Evolutionary conservation across 2,113 vertebrate genomes (phyloP).

Genomic region (Sorex araneus): DNA sequence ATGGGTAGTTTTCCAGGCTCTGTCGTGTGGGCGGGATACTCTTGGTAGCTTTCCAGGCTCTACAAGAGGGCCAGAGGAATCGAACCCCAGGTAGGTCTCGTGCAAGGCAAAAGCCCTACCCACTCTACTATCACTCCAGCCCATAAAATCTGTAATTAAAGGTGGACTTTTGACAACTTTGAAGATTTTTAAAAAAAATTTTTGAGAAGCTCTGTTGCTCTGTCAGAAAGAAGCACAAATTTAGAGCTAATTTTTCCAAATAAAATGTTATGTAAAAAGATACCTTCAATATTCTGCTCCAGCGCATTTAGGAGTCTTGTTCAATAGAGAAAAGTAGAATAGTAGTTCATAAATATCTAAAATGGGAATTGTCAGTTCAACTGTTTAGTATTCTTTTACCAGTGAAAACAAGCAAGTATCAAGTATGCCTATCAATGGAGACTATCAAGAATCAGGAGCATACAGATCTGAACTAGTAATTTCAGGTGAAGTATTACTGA

Average conservation of each 20-base stretch:
- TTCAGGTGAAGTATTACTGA: neutral
- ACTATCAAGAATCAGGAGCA: neutral
- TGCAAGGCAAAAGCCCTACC: too few species aligned
- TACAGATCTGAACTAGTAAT: neutral
- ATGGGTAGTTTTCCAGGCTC: too few species aligned
- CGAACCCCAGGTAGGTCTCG: too few species aligned
- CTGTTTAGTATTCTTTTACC: neutral
- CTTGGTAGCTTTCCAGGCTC: too few species aligned
- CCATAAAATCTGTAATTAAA: too few species aligned
- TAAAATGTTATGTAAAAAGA: neutral
- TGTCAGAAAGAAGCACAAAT: too few species aligned
- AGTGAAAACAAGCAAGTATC: constrained; percentile 44
- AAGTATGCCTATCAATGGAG: neutral
- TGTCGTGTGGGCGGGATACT: too few species aligned
- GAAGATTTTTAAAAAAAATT: too few species aligned
- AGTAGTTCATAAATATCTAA: neutral
- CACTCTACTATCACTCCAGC: too few species aligned
- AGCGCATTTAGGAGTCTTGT: neutral
- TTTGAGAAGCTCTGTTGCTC: too few species aligned
- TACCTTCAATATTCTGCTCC: neutral
- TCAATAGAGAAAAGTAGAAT: neutral
- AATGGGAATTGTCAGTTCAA: neutral
- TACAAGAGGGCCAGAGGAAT: too few species aligned
- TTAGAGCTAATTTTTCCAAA: neutral
- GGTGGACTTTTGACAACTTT: too few species aligned